These are phyloP conservation scores for Antennarius striatus DNA, from an alignment of 2,113 vertebrate genomes.

Conservation along the genomic window DNA sequence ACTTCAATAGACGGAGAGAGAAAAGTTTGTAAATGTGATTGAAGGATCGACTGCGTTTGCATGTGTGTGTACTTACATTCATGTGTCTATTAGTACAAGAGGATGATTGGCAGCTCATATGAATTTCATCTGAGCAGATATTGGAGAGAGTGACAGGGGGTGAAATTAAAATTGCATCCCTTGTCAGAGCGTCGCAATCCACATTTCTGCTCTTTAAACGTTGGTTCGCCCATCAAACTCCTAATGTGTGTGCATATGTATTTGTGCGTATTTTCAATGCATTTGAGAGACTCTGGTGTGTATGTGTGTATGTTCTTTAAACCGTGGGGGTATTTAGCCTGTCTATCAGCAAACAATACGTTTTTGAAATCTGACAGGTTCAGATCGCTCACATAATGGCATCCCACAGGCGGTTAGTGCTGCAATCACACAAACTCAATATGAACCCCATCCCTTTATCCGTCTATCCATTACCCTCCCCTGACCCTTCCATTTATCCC, in stretches of 20 bases:
- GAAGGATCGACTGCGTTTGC: constrained; percentile 8
- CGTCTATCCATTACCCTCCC: constrained; percentile 40
- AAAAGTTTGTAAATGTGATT: constrained; percentile 32
- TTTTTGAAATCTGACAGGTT: constrained; percentile 76
- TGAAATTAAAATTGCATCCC: constrained; percentile 82
- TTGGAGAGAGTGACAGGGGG: constrained; percentile 75
- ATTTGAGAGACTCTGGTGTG: constrained; percentile 11
- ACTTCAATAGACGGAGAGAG: constrained; percentile 7
- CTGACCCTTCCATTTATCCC: constrained; percentile 40
- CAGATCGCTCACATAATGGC: constrained; percentile 71
- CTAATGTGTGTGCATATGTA: constrained; percentile 10
- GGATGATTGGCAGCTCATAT: constrained; percentile 79
- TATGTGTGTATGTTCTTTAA: constrained; percentile 11
- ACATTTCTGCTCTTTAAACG: constrained; percentile 64
- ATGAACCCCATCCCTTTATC: constrained; percentile 56
- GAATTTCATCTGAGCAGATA: constrained; percentile 68
- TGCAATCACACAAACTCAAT: constrained; percentile 62
- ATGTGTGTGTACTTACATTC: not conserved
- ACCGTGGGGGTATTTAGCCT: constrained; percentile 69
- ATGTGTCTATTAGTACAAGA: constrained; percentile 2
- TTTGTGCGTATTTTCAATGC: constrained; percentile 6
- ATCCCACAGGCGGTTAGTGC: constrained; percentile 50
- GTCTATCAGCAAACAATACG: constrained; percentile 73
- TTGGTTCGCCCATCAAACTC: constrained; percentile 57
- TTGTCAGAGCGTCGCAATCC: constrained; percentile 72